These are phyloP conservation scores for Allobates femoralis DNA, from an alignment of 2,797 vertebrate species.

Conservation along the genomic window DNA sequence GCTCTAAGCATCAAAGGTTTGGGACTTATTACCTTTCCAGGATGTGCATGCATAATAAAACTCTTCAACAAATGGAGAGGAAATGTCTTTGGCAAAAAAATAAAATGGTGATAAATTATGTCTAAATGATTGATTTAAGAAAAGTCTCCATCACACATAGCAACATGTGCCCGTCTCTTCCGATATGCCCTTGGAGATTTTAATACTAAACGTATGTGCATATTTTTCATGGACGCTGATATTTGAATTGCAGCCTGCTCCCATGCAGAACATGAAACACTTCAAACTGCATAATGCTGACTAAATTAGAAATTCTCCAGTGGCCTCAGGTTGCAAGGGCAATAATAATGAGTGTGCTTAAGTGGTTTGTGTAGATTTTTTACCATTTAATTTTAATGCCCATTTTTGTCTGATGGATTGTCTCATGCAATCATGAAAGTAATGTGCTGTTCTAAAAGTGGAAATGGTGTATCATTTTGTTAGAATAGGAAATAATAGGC, in stretches of 20 bases:
- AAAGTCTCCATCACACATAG: slow-evolving; percentile 78
- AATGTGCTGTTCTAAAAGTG: slow-evolving; percentile 62
- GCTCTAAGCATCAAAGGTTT: slow-evolving; percentile 80
- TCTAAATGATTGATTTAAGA: slow-evolving; percentile 87
- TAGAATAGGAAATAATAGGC: slow-evolving; percentile 64
- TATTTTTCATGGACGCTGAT: slow-evolving; percentile 97
- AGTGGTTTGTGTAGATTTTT: slow-evolving; percentile 83
- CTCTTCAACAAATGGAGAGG: slow-evolving; percentile 82
- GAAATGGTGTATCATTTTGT: slow-evolving; percentile 65
- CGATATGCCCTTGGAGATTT: slow-evolving; percentile 94
- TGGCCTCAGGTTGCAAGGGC: slow-evolving; percentile 88
- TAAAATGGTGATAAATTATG: slow-evolving; percentile 88
- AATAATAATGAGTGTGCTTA: slow-evolving; percentile 93
- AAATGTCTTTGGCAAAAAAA: slow-evolving; percentile 79
- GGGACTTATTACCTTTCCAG: slow-evolving; percentile 75
- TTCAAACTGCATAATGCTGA: slow-evolving; percentile 95
- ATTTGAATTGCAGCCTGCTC: slow-evolving; percentile 91
- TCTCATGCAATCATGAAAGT: slow-evolving; percentile 69
- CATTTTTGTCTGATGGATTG: slow-evolving; percentile 70
- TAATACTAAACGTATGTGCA: slow-evolving; percentile 98
- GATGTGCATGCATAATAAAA: slow-evolving; percentile 76
- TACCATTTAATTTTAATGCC: slow-evolving; percentile 78
- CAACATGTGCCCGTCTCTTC: slow-evolving; percentile 91
- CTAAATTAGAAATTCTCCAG: slow-evolving; percentile 94
- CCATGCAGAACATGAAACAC: slow-evolving; percentile 94